phyloP scores from a whole-genome alignment of 2,797 vertebrate genomes.

The Coregonus sp. region DNA sequence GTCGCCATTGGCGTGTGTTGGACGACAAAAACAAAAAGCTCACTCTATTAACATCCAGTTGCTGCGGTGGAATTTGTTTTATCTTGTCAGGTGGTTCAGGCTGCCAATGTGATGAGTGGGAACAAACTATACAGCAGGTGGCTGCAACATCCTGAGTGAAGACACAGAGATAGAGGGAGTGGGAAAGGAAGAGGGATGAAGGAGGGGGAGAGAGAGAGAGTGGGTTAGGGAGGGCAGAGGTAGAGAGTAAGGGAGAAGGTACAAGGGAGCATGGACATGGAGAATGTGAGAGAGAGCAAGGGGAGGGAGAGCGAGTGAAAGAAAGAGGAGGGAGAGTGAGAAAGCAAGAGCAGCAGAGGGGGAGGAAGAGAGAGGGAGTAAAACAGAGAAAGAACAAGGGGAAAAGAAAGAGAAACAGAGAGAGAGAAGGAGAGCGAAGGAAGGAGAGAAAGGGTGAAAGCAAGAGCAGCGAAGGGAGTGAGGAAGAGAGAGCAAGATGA shows the following conservation, averaged over 20 bases:
- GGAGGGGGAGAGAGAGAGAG: conserved; percentile 29
- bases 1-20: no score
- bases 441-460: conserved; percentile 6
- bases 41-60: conserved; percentile 52
- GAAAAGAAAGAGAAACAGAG: no score
- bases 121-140: conserved; percentile 25
- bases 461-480: conserved; percentile 3
- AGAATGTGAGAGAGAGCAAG: neutral
- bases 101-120: conserved; percentile 67
- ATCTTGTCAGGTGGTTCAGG: conserved; percentile 54
- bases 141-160: conserved; percentile 41
- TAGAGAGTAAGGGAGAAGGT: conserved; percentile 5
- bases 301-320: neutral
- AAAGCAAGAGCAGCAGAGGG: conserved; percentile 30
- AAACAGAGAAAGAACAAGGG: neutral
- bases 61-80: conserved; percentile 56
- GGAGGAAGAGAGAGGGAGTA: conserved; percentile 2
- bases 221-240: conserved; percentile 26
- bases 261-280: neutral
- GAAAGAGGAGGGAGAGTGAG: conserved; percentile 11
- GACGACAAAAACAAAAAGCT: conserved; percentile 14
- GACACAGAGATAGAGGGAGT: conserved; percentile 8
- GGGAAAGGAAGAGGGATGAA: conserved; percentile 34
- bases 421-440: neutral
- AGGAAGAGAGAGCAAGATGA: neutral